phyloP scores from a whole-genome alignment of 2,113 vertebrate species.

The Procapra przewalskii region DNA sequence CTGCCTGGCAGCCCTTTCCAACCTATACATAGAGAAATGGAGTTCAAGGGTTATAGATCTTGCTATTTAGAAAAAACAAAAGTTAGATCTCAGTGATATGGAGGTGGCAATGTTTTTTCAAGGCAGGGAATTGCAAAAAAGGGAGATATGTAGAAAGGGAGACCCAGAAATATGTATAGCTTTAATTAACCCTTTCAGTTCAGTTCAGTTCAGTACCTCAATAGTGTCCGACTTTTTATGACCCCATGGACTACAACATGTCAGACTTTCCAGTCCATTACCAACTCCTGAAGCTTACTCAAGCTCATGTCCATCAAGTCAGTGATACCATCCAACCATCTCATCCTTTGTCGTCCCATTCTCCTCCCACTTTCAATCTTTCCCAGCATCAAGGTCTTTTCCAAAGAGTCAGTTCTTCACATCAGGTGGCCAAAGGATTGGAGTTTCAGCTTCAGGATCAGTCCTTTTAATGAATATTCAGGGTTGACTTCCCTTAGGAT shows the following conservation, averaged over 20 bases:
- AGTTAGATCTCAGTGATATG: background rate
- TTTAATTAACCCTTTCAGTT: background rate
- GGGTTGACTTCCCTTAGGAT: background rate
- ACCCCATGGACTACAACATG: background rate
- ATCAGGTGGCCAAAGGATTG: background rate
- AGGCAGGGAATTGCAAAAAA: background rate
- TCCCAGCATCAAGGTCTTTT: background rate
- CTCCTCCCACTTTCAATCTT: background rate
- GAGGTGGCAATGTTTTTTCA: background rate
- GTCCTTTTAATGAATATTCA: background rate
- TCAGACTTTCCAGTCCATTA: background rate
- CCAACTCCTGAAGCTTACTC: background rate
- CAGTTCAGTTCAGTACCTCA: background rate
- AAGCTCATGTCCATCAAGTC: background rate
- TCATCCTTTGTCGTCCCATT: fast-evolving
- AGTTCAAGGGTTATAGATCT: background rate
- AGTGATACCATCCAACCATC: background rate
- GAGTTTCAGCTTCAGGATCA: background rate
- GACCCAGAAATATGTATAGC: background rate
- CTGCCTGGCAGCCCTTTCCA: background rate
- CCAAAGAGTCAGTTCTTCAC: background rate
- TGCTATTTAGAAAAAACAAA: background rate
- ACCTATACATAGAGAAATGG: background rate
- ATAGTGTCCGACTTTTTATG: background rate
- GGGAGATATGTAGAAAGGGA: background rate